A percentile compares a stretch with the other conserved stretches of the same genome.
Evolutionary conservation across 2,888 invertebrate species (phyloP).

Genomic region (Rhodophaea formosa): DNA sequence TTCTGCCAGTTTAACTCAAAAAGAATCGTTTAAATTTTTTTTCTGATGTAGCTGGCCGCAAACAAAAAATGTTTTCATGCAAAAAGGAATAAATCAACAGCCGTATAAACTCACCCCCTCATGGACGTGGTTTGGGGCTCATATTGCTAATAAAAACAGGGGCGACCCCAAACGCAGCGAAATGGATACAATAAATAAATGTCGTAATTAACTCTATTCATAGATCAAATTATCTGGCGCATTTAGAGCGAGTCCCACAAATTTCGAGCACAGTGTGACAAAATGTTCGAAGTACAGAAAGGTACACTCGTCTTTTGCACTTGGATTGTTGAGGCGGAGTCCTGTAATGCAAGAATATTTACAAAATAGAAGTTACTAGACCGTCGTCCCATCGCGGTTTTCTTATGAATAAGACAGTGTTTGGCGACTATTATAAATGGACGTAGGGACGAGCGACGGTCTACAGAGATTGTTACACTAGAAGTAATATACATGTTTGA

Average conservation of each 20-base stretch:
- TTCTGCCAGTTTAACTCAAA: conserved; percentile 50
- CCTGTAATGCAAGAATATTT: no score
- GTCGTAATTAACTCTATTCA: conserved; percentile 74
- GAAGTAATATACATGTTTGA: no score
- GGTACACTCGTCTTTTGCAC: not conserved
- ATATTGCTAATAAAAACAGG: conserved; percentile 62
- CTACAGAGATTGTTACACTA: no score
- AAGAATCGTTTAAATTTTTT: conserved; percentile 34
- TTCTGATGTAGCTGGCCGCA: conserved; percentile 29
- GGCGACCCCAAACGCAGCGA: conserved; percentile 53
- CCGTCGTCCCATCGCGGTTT: no score
- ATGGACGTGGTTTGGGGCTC: conserved; percentile 54
- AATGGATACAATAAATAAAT: conserved; percentile 77
- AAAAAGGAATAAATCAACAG: conserved; percentile 55
- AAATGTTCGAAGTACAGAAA: conserved; percentile 17
- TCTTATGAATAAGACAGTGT: no score
- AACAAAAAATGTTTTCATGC: conserved; percentile 38
- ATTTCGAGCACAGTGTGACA: conserved; percentile 43
- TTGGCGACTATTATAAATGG: no score
- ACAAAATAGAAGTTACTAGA: no score
- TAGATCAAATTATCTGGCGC: conserved; percentile 66
- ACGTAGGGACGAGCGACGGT: no score
- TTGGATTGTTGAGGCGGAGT: no score
- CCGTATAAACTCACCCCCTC: conserved; percentile 48
- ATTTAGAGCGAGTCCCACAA: conserved; percentile 48